phyloP scores from a whole-genome alignment of 2,113 vertebrate genomes.

The Panthera leo region DNA sequence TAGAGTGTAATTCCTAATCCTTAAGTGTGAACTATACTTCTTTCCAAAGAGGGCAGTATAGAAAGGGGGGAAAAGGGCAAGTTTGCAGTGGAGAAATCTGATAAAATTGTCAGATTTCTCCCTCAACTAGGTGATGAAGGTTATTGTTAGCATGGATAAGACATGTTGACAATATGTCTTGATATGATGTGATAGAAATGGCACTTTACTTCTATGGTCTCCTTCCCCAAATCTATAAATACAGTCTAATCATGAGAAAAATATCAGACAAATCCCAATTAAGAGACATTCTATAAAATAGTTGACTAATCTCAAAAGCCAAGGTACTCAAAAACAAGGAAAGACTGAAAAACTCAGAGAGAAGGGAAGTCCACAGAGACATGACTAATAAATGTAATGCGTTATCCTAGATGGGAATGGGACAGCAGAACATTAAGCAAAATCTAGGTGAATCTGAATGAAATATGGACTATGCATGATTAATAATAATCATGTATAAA shows the following conservation, averaged over 20 bases:
- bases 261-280: neutral
- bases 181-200: neutral
- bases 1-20: neutral
- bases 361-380: neutral
- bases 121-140: neutral
- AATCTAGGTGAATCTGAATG: neutral
- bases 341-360: neutral
- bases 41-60: neutral
- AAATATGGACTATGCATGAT: neutral
- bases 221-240: neutral
- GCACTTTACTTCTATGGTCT: neutral
- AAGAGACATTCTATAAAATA: neutral
- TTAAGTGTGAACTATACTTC: neutral
- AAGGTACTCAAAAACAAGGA: neutral
- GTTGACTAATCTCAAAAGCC: neutral
- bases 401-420: neutral
- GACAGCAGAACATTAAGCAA: neutral
- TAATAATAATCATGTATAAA: neutral
- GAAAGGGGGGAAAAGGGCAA: no score
- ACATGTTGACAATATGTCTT: neutral
- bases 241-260: neutral
- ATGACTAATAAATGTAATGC: neutral
- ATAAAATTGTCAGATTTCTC: neutral
- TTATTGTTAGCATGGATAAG: neutral
- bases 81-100: neutral